These are phyloP conservation scores for Zootoca vivipara DNA, from an alignment of 2,113 vertebrate genomes.

Conservation along the genomic window DNA sequence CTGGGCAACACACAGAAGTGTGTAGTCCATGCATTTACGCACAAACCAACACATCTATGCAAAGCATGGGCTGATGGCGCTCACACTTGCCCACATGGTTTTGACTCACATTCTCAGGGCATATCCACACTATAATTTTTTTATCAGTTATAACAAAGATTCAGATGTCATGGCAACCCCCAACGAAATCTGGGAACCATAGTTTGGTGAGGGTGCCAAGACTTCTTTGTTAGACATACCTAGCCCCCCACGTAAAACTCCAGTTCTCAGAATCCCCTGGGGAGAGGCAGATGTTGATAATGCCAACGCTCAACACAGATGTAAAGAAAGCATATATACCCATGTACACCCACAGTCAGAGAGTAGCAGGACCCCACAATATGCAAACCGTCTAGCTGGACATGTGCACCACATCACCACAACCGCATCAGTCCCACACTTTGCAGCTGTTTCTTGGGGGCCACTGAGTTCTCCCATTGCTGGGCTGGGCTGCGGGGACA, in stretches of 20 bases:
- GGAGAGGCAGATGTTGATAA: not conserved
- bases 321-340: not conserved
- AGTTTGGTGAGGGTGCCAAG: not conserved
- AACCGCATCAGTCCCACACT: not conserved
- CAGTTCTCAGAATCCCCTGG: not conserved
- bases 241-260: not conserved
- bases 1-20: not conserved
- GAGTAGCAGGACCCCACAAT: not conserved
- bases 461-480: not conserved
- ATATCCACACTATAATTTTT: not conserved
- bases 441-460: not conserved
- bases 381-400: not conserved
- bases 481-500: not conserved
- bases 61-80: not conserved
- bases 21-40: conserved; percentile 11
- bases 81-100: not conserved
- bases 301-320: not conserved
- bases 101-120: not conserved
- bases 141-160: not conserved
- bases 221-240: not conserved
- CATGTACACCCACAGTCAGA: not conserved
- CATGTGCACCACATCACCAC: not conserved
- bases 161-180: not conserved
- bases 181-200: not conserved
- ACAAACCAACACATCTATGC: conserved; percentile 31